phyloP scores from a whole-genome alignment of 2,797 vertebrate genomes.

The Eremophila alpestris region DNA sequence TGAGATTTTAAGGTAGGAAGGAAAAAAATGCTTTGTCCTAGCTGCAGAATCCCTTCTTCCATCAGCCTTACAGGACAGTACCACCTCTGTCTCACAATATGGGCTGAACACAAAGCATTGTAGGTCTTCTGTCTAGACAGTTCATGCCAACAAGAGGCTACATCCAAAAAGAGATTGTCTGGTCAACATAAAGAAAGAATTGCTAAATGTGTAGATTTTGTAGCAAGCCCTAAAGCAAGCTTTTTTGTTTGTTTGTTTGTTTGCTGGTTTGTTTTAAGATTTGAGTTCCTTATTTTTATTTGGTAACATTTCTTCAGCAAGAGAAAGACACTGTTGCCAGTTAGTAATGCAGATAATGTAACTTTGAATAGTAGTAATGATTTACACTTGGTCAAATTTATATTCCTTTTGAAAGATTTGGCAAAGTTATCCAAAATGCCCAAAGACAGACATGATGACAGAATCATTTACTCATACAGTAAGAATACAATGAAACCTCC shows the following conservation, averaged over 20 bases:
- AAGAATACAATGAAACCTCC: not conserved
- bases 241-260: not conserved
- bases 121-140: not conserved
- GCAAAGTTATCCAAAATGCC: not conserved
- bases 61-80: not conserved
- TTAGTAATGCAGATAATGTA: not conserved
- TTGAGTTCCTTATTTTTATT: not conserved
- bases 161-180: not conserved
- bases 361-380: not conserved
- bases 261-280: too few species aligned
- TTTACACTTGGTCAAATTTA: not conserved
- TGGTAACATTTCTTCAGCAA: not conserved
- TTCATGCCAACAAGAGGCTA: not conserved
- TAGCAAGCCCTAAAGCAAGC: not conserved
- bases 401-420: not conserved
- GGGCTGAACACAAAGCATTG: not conserved
- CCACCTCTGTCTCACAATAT: not conserved
- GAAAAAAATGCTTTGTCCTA: not conserved
- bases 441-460: not conserved
- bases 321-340: not conserved
- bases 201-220: not conserved
- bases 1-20: not conserved
- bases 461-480: not conserved
- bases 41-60: not conserved
- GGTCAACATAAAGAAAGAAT: not conserved